A percentile compares a stretch with the other conserved stretches of the same genome.
These are phyloP conservation scores for Noctuana brunneofusca DNA, from an alignment of 2,888 invertebrate species.

Conservation along the genomic window DNA sequence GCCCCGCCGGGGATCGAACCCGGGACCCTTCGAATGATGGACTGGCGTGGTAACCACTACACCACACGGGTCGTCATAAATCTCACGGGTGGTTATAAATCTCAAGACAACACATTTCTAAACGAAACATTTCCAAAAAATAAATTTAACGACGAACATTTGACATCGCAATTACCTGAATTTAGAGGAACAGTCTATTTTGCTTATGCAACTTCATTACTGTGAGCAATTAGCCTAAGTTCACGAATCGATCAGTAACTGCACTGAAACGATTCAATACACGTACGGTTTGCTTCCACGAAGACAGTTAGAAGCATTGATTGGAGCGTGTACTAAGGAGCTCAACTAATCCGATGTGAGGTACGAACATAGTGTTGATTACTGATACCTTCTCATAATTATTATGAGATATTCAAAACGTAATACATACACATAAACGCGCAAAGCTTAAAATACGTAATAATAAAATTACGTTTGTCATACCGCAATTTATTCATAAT, in stretches of 20 bases:
- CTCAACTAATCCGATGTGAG: slow-evolving; percentile 37
- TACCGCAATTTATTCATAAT: no score
- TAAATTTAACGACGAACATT: background rate
- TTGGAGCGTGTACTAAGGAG: slow-evolving; percentile 54
- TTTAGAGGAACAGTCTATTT: background rate
- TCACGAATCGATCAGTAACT: slow-evolving; percentile 15
- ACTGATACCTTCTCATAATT: background rate
- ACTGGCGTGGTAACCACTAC: no score
- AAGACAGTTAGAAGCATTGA: slow-evolving; percentile 62
- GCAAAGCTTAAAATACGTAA: no score
- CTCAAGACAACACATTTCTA: no score
- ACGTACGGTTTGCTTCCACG: slow-evolving; percentile 39
- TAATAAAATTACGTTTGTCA: no score
- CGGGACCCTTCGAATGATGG: no score
- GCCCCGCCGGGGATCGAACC: no score
- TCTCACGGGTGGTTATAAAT: no score
- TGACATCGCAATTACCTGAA: no score
- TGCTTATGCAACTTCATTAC: slow-evolving; percentile 2
- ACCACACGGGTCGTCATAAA: no score
- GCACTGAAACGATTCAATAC: slow-evolving; percentile 36
- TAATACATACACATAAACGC: background rate
- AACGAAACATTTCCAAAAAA: background rate
- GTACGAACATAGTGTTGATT: background rate
- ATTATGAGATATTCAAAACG: background rate
- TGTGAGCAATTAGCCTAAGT: slow-evolving; percentile 22